Percentiles rank a stretch among this genome's conserved stretches.
These are phyloP conservation scores for Linnaemya tessellans DNA, from an alignment of 2,888 invertebrate species.

Conservation along the genomic window DNA sequence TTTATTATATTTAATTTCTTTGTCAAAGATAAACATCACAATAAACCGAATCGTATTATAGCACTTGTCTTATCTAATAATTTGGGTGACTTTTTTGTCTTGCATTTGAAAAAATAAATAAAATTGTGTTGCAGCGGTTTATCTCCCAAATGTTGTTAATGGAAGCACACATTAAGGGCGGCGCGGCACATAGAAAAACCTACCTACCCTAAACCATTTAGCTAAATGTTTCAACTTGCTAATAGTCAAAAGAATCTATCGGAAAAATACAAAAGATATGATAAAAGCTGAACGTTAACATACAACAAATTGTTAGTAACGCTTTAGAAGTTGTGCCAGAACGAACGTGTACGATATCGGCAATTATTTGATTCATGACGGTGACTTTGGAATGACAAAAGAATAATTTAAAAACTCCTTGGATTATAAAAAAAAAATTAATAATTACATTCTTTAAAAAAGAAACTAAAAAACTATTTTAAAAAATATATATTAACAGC, in stretches of 20 bases:
- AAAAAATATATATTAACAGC: too few species aligned
- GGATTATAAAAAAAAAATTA: neutral
- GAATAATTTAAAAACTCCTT: neutral
- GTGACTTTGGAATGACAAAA: neutral
- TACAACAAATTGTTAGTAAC: constrained; percentile 79
- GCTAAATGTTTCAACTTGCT: neutral
- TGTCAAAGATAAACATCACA: neutral
- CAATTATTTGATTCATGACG: neutral
- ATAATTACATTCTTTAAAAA: too few species aligned
- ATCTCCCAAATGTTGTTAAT: constrained; percentile 9
- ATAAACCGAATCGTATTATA: constrained; percentile 16
- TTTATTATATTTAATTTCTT: neutral
- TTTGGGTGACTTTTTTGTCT: constrained; percentile 30
- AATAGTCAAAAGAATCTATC: constrained; percentile 21
- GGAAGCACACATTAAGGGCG: neutral
- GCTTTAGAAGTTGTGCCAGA: constrained; percentile 75
- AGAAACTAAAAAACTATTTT: too few species aligned
- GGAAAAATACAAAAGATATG: constrained; percentile 65
- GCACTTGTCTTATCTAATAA: constrained; percentile 37
- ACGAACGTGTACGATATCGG: constrained; percentile 57
- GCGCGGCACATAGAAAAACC: neutral
- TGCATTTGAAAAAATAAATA: neutral
- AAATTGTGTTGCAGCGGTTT: constrained; percentile 7
- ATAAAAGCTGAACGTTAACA: constrained; percentile 79
- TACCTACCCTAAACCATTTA: neutral